Conservation (phyloP, 2,888 invertebrate genomes). For the Drosophila atripex region DNA sequence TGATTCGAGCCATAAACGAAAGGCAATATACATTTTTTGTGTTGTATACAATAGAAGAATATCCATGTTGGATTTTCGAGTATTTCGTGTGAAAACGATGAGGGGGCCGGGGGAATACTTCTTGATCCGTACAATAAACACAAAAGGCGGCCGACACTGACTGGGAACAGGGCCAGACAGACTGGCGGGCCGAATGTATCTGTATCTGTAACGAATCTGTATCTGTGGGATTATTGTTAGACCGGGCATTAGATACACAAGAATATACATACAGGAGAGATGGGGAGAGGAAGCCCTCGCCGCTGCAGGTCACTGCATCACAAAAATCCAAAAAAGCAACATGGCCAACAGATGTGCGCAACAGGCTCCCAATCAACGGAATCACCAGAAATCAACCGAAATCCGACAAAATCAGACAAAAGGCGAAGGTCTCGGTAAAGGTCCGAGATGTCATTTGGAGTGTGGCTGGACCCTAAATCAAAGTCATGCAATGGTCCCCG, state of each 20-base stretch:
- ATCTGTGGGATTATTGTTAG: conserved; percentile 47
- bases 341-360: conserved; percentile 72
- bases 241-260: conserved; percentile 60
- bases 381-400: conserved; percentile 36
- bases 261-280: conserved; percentile 7
- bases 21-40: conserved; percentile 14
- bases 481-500: conserved; percentile 61
- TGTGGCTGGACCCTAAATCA: conserved; percentile 77
- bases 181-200: conserved; percentile 59
- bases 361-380: conserved; percentile 55
- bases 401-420: conserved; percentile 30
- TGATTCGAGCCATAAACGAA: conserved; percentile 15
- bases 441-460: conserved; percentile 72
- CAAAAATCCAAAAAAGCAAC: conserved; percentile 24
- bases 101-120: conserved; percentile 14
- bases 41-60: conserved; percentile 48
- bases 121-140: conserved; percentile 34
- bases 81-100: conserved; percentile 50
- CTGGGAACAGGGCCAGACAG: conserved; percentile 57
- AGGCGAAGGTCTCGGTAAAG: conserved; percentile 47
- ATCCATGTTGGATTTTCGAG: conserved; percentile 57
- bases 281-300: conserved; percentile 11
- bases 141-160: conserved; percentile 44
- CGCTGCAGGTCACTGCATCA: conserved; percentile 49
- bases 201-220: conserved; percentile 64